Conservation (phyloP, 2,888 invertebrate genomes). For the Dicycla oo region DNA sequence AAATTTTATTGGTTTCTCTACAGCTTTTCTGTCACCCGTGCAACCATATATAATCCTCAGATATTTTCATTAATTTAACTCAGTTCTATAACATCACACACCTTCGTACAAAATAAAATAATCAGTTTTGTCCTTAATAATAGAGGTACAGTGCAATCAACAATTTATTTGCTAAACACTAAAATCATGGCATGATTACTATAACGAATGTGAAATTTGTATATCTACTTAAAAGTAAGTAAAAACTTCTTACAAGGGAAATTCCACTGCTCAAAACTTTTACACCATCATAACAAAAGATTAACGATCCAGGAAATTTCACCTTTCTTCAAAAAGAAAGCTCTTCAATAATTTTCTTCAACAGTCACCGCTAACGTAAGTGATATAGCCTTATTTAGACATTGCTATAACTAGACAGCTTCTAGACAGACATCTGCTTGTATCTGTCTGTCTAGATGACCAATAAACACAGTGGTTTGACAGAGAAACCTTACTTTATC, state of each 20-base stretch:
- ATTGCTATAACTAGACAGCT: not conserved
- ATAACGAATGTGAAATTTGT: not conserved
- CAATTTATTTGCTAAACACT: not conserved
- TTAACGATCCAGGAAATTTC: conserved; percentile 30
- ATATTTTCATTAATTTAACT: not conserved
- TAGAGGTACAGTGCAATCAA: not conserved
- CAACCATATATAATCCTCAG: not conserved
- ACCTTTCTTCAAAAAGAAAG: conserved; percentile 32
- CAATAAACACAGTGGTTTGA: conserved; percentile 57
- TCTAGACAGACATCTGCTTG: conserved; percentile 32
- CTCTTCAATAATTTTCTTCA: conserved; percentile 33
- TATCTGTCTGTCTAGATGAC: conserved; percentile 35
- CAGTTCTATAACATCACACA: not conserved
- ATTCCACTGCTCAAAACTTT: not conserved
- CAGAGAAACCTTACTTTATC: conserved; percentile 51
- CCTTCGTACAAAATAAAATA: not conserved
- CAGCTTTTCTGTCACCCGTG: not conserved
- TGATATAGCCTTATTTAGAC: conserved; percentile 40
- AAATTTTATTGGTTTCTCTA: too few species aligned
- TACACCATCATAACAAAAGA: conserved; percentile 9
- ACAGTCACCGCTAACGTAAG: not conserved
- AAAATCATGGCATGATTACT: not conserved
- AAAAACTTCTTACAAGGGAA: not conserved
- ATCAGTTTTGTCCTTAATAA: not conserved
- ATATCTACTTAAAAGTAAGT: not conserved